Conservation (phyloP, 2,797 vertebrate species). For the Anguilla marmorata region DNA sequence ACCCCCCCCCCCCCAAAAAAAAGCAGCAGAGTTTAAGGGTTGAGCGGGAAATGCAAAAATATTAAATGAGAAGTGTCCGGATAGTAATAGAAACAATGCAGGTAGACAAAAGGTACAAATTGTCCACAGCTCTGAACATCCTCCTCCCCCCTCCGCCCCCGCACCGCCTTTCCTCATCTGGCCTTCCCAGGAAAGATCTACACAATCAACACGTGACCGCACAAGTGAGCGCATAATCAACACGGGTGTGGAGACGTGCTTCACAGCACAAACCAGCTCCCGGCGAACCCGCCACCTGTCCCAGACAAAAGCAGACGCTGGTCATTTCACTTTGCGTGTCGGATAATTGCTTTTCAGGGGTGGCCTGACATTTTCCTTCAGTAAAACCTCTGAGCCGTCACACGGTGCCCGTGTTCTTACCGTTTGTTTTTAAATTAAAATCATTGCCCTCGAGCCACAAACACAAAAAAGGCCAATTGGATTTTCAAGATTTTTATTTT, state of each 20-base stretch:
- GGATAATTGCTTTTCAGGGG: not conserved
- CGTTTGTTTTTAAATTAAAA: not conserved
- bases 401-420: not conserved
- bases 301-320: not conserved
- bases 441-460: not conserved
- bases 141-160: not conserved
- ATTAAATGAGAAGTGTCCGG: not conserved
- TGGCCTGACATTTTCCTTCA: not conserved
- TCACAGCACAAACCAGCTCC: not conserved
- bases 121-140: not conserved
- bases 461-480: not conserved
- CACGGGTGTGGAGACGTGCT: not conserved
- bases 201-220: conserved; percentile 17
- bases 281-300: not conserved
- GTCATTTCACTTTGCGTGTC: not conserved
- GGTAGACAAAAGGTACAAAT: not conserved
- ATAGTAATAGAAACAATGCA: not conserved
- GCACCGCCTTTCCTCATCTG: not conserved
- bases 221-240: conserved; percentile 3
- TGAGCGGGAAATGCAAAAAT: not conserved
- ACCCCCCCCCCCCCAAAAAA: not conserved
- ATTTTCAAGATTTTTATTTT: conserved; percentile 8
- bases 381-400: not conserved
- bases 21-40: not conserved
- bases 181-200: not conserved